These are phyloP conservation scores for Hypocryptadius cinnamomeus DNA, from an alignment of 2,113 vertebrate genomes.

Conservation along the genomic window DNA sequence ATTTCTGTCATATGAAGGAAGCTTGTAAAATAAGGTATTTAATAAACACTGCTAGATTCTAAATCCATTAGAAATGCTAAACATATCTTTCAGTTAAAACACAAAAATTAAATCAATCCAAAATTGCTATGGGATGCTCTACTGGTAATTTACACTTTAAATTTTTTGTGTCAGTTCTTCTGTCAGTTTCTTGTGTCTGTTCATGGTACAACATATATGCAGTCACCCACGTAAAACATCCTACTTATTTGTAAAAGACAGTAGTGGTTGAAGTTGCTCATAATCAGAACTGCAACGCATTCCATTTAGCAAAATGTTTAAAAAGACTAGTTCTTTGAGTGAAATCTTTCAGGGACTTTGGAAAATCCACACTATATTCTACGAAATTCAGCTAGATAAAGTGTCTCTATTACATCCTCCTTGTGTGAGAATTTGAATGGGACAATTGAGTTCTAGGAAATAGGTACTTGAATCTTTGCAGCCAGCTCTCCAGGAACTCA, in stretches of 20 bases:
- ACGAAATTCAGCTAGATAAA: not conserved
- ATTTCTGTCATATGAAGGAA: not conserved
- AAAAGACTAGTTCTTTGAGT: not conserved
- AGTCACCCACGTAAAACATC: not conserved
- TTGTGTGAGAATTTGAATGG: not conserved
- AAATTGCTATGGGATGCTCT: not conserved
- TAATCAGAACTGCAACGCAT: not conserved
- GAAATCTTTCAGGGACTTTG: not conserved
- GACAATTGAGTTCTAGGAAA: not conserved
- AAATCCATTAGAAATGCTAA: not conserved
- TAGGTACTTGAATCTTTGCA: not conserved
- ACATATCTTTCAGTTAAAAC: not conserved
- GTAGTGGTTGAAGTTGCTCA: not conserved
- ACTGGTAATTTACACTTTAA: not conserved
- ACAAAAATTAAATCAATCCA: not conserved
- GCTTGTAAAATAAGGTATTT: not conserved
- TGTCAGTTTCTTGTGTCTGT: not conserved
- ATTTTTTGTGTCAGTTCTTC: not conserved
- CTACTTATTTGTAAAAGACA: not conserved
- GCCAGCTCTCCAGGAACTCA: not conserved
- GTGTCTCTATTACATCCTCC: not conserved
- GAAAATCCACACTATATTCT: not conserved
- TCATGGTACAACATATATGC: not conserved
- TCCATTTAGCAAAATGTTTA: not conserved
- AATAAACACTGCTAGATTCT: not conserved